Conservation (phyloP, 1,140 invertebrate genomes). For the Lucilia cuprina region DNA sequence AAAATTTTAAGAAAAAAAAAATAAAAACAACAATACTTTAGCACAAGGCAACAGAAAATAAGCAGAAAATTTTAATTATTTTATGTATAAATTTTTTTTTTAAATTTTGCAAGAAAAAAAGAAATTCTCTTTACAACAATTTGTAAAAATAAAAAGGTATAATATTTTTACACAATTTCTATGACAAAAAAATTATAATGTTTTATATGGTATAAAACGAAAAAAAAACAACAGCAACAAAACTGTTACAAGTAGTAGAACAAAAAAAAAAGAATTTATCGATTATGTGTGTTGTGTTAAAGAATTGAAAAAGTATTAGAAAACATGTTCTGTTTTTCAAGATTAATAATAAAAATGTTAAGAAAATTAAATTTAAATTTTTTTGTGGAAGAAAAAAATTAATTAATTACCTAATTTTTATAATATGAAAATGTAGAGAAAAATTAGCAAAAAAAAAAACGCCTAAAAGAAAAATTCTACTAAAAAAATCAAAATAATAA, state of each 20-base stretch:
- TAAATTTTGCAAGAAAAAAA: not conserved
- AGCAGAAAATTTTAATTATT: conserved; percentile 12
- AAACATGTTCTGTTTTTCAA: no score
- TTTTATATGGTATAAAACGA: not conserved
- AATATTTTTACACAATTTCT: no score
- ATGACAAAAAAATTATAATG: not conserved
- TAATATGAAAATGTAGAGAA: no score
- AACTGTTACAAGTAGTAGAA: not conserved
- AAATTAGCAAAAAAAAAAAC: no score
- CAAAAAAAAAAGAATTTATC: not conserved
- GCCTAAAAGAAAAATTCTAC: no score
- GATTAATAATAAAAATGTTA: no score
- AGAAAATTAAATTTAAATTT: no score
- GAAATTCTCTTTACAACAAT: not conserved
- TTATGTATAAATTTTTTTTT: not conserved
- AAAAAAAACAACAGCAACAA: not conserved
- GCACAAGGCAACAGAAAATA: conserved; percentile 10
- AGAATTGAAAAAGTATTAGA: not conserved
- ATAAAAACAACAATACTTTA: not conserved
- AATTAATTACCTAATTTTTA: no score
- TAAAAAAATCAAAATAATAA: no score
- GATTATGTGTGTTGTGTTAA: not conserved
- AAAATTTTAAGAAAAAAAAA: not conserved
- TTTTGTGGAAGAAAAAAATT: no score
- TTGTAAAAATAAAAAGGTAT: not conserved